Evolutionary conservation across 2,888 invertebrate genomes (phyloP).

Genomic region (Dorcus parallelipipedus): DNA sequence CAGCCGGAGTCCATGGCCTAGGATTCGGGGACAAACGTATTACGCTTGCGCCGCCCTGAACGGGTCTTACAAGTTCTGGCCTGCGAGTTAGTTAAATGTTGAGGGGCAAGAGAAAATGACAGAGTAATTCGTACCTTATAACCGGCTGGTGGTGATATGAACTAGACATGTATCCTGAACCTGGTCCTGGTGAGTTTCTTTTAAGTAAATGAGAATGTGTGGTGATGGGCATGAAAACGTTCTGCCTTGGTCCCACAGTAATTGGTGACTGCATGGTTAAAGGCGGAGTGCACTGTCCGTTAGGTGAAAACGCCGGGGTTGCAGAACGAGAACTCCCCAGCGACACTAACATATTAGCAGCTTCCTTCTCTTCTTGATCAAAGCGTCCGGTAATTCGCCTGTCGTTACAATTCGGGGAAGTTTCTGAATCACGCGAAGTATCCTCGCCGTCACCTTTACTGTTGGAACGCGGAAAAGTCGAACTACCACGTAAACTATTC

Average conservation of each 20-base stretch:
- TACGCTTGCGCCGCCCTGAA: slow-evolving; percentile 69
- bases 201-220: slow-evolving; percentile 54
- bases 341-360: slow-evolving; percentile 94
- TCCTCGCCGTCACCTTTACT: slow-evolving; percentile 74
- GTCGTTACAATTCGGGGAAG: slow-evolving; percentile 75
- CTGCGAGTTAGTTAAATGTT: slow-evolving; percentile 44
- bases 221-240: slow-evolving; percentile 89
- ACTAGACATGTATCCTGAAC: slow-evolving; percentile 39
- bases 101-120: neutral
- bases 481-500: slow-evolving; percentile 34
- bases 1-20: slow-evolving; percentile 41
- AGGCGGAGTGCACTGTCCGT: slow-evolving; percentile 65
- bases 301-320: slow-evolving; percentile 84
- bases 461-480: slow-evolving; percentile 52
- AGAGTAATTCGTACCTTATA: slow-evolving; percentile 38
- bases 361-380: slow-evolving; percentile 94
- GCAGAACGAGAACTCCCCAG: slow-evolving; percentile 90
- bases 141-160: slow-evolving; percentile 45
- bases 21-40: slow-evolving; percentile 79
- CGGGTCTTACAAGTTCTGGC: slow-evolving; percentile 70
- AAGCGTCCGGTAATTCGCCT: slow-evolving; percentile 75
- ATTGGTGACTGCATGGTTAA: slow-evolving; percentile 66
- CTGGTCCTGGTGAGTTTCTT: slow-evolving; percentile 49
- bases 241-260: slow-evolving; percentile 72
- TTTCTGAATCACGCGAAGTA: slow-evolving; percentile 86